phyloP scores from a whole-genome alignment of 2,113 vertebrate genomes.

The Nothocercus julius region DNA sequence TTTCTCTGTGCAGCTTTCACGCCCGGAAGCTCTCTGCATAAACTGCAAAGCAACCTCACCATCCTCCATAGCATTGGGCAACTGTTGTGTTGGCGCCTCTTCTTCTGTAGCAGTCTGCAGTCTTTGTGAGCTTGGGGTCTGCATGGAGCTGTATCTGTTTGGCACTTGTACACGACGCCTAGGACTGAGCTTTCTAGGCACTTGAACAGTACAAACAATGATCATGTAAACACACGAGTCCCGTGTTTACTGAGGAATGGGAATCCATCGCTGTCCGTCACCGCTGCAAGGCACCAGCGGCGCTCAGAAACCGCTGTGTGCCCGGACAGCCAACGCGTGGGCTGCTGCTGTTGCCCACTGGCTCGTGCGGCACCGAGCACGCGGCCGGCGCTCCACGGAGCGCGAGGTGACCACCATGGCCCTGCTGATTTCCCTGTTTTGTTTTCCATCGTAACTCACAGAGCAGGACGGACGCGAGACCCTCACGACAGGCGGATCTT shows the following conservation, averaged over 20 bases:
- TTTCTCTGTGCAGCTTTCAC: background rate
- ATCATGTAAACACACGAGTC: background rate
- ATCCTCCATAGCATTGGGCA: background rate
- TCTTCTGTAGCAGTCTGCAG: background rate
- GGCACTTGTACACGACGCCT: background rate
- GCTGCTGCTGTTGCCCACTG: background rate
- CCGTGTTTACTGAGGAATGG: background rate
- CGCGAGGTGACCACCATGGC: background rate
- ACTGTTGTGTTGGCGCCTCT: rapidly evolving
- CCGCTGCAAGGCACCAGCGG: background rate
- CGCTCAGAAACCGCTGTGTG: rapidly evolving
- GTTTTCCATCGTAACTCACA: background rate
- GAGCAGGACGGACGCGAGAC: conserved; percentile 30
- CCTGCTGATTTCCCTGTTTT: background rate
- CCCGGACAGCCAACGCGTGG: background rate
- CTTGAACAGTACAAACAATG: background rate
- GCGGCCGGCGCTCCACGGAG: background rate
- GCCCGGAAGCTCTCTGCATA: background rate
- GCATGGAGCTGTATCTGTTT: background rate
- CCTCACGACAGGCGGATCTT: conserved; percentile 31
- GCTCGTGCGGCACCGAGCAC: rapidly evolving
- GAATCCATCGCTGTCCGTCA: rapidly evolving
- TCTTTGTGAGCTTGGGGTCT: background rate
- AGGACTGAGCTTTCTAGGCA: background rate
- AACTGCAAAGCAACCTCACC: background rate